These are phyloP conservation scores for Temnothorax curvispinosus DNA, from an alignment of 1,140 invertebrate species.

Conservation along the genomic window DNA sequence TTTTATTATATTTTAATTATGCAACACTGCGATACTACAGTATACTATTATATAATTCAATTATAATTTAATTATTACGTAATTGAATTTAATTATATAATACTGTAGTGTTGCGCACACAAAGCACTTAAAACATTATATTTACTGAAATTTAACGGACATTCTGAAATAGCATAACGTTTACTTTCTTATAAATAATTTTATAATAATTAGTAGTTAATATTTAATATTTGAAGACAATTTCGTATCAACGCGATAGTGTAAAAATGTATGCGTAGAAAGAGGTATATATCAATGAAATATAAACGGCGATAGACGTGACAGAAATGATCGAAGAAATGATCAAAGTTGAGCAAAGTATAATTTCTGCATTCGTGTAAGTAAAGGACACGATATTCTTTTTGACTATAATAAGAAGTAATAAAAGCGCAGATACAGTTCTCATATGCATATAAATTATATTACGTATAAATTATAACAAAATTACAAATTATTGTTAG, in stretches of 20 bases:
- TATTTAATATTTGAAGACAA: background rate
- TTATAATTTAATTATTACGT: background rate
- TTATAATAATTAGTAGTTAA: background rate
- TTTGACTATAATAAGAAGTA: background rate
- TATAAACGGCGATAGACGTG: background rate
- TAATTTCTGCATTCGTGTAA: background rate
- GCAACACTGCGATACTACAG: background rate
- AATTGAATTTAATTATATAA: background rate
- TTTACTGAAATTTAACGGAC: background rate
- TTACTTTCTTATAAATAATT: background rate
- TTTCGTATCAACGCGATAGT: background rate
- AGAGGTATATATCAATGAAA: background rate
- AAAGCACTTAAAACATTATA: background rate
- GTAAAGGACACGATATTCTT: background rate
- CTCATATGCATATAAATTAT: background rate
- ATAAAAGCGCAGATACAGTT: background rate
- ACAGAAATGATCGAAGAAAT: background rate
- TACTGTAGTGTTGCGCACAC: background rate
- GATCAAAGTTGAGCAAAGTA: background rate
- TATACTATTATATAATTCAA: background rate
- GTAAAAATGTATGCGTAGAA: background rate
- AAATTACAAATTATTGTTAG: background rate
- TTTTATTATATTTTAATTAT: conserved; percentile 13
- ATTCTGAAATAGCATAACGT: background rate
- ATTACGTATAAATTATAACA: background rate